These are phyloP conservation scores for Drosophila pallidifrons DNA, from an alignment of 1,140 invertebrate genomes.

Conservation along the genomic window DNA sequence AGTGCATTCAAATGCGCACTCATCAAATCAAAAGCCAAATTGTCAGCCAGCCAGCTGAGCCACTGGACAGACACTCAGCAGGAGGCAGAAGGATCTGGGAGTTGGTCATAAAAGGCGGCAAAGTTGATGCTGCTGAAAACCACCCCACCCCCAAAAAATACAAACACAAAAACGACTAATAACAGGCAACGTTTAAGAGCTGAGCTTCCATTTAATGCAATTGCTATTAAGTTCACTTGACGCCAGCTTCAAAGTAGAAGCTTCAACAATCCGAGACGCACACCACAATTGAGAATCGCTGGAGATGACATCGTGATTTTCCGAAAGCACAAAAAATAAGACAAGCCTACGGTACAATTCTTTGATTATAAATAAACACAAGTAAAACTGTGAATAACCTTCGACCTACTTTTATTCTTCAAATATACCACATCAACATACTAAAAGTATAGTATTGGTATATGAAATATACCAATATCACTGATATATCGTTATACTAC, in stretches of 20 bases:
- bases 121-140: background rate
- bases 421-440: no score
- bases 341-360: no score
- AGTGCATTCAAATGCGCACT: constrained; percentile 58
- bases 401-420: no score
- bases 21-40: constrained; percentile 57
- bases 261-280: background rate
- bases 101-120: constrained; percentile 34
- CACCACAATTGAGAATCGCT: background rate
- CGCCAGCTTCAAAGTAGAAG: constrained; percentile 29
- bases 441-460: no score
- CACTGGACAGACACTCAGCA: constrained; percentile 18
- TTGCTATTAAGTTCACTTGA: constrained; percentile 81
- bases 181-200: constrained; percentile 63
- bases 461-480: no score
- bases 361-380: no score
- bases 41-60: constrained; percentile 36
- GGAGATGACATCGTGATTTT: background rate
- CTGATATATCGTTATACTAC: no score
- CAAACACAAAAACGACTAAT: constrained; percentile 55
- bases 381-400: no score
- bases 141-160: no score
- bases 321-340: background rate
- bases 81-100: background rate
- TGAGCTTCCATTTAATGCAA: constrained; percentile 55